Evolutionary conservation across 2,888 invertebrate genomes (phyloP), one percentile per base, ranked within the genome.

Genomic region (Allophyes oxyacanthae): DNA sequence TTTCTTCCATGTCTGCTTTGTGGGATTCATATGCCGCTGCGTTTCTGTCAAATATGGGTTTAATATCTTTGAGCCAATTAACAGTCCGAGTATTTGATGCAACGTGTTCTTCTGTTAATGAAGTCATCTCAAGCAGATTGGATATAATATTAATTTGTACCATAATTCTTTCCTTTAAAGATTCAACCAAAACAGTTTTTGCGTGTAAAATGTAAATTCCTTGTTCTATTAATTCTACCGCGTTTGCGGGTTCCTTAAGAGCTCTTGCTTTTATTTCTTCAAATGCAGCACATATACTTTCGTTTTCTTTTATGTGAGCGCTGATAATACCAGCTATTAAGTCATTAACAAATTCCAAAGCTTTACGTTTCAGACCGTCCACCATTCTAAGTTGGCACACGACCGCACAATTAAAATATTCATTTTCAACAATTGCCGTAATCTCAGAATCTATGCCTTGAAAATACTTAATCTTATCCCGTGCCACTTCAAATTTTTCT

Each of bases 1-100:
- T 94, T 79, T 98, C 98, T 90, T 99, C 99, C 86, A 98, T 97
- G 72, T 97, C 96, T 66, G 95, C 96, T 90, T 98, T 98, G 55
- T 96, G 96, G 14, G 96, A 95, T 90, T 99, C 98, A 82, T 97
- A 97, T 73, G 96, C 94, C 8, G 95, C 95, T 44, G 97, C 97
- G 85, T 98, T 98, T 75, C 95, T 95, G 30, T 98, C 97, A 79
- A 98, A 96, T 54, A 98, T 95, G 0, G 97, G 96, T 78, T 96
- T 96, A 45, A 99, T 98, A 33, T 96, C 95, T 62, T 95, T 95
- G 0, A 98, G 90, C 98, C 98, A 98, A 72, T 96, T 96, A 0
- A 99, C 96, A 0, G 98, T 97, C 38, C 91, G 95, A n/a, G 97
- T 96, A 81, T 98, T 98, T 2, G 98, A 92, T 45, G 95, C 95